Conservation (phyloP, 2,113 vertebrate genomes). For the Sialia sialis region DNA sequence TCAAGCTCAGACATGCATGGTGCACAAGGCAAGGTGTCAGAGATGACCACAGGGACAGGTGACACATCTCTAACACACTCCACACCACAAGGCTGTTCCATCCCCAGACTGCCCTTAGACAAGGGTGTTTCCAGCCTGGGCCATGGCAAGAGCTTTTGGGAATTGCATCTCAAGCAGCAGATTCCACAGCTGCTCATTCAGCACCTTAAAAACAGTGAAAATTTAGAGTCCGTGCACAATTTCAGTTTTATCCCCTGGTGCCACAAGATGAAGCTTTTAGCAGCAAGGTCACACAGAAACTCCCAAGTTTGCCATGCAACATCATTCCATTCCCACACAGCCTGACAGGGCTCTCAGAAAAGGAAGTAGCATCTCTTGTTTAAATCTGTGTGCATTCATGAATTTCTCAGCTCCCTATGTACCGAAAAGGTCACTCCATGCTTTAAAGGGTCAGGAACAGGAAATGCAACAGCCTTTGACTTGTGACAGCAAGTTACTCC, state of each 20-base stretch:
- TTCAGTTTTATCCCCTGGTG: background rate
- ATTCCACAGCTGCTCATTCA: background rate
- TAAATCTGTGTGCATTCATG: background rate
- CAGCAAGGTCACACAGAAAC: background rate
- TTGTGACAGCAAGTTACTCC: background rate
- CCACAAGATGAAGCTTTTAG: background rate
- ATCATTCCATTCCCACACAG: background rate
- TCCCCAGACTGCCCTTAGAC: background rate
- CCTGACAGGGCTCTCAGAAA: background rate
- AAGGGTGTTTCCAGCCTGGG: background rate
- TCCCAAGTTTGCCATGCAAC: background rate
- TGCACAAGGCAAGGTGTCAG: background rate
- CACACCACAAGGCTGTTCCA: background rate
- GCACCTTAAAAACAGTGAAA: background rate
- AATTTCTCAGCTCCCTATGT: background rate
- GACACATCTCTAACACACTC: background rate
- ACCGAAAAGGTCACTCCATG: background rate
- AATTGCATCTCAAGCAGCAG: background rate
- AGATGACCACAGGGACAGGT: fast-evolving
- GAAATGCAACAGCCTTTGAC: background rate
- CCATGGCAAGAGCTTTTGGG: background rate
- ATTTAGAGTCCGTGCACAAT: background rate
- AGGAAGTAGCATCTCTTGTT: background rate
- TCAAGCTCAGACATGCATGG: background rate
- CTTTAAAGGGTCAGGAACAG: background rate